Conservation (phyloP, 1,140 invertebrate species). For the Triops cancriformis region DNA sequence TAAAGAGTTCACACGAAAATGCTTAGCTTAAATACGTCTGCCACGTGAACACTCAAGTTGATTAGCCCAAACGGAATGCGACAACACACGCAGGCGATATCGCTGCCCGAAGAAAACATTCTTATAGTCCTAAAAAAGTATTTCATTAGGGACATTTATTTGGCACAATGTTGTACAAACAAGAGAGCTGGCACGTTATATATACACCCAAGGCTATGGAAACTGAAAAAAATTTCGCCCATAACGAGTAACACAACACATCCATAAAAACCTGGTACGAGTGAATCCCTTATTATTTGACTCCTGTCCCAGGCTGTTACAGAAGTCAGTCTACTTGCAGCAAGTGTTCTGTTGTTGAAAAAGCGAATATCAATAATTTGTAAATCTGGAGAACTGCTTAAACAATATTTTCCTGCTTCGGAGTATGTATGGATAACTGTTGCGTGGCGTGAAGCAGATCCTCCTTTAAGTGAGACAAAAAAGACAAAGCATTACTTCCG, state of each 20-base stretch:
- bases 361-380: background rate
- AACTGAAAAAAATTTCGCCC: too few relatives aligned
- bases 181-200: conserved; percentile 1
- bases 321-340: too few relatives aligned
- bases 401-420: background rate
- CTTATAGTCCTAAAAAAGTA: background rate
- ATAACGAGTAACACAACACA: too few relatives aligned
- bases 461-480: background rate
- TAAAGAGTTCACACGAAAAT: too few relatives aligned
- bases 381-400: background rate
- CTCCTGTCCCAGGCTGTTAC: too few relatives aligned
- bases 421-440: background rate
- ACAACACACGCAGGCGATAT: too few relatives aligned
- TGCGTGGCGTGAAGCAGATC: background rate
- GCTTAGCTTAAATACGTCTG: too few relatives aligned
- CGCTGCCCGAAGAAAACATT: background rate
- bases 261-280: too few relatives aligned
- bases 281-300: too few relatives aligned
- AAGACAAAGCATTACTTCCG: background rate
- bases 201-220: background rate
- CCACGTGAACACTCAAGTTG: too few relatives aligned
- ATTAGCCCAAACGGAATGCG: too few relatives aligned
- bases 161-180: background rate
- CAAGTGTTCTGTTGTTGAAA: background rate
- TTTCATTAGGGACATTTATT: background rate